phyloP scores from a whole-genome alignment of 2,113 vertebrate species.

The Geococcyx californianus region DNA sequence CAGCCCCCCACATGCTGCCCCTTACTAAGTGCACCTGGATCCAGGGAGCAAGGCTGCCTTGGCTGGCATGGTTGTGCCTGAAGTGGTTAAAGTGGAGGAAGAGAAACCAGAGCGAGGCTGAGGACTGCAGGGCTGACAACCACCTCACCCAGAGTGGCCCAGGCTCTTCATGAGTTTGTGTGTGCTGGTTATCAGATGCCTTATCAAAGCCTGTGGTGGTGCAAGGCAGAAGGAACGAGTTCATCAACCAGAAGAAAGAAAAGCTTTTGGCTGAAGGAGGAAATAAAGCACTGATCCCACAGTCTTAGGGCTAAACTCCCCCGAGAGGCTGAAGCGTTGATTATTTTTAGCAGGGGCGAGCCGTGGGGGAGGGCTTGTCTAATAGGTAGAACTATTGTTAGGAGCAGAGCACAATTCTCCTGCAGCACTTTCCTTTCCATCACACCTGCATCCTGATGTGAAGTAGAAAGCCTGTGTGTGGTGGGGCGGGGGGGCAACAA shows the following conservation, averaged over 20 bases:
- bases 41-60: neutral
- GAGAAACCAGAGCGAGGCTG: neutral
- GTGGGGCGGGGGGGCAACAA: neutral
- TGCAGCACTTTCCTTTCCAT: conserved; percentile 50
- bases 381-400: conserved; percentile 35
- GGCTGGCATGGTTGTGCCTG: neutral
- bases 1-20: neutral
- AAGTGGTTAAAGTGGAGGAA: neutral
- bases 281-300: neutral
- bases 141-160: neutral
- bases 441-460: conserved; percentile 55
- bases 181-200: neutral
- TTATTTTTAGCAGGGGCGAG: conserved; percentile 19
- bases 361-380: conserved; percentile 3
- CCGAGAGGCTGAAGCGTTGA: neutral
- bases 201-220: neutral
- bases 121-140: neutral
- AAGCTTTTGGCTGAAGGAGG: neutral
- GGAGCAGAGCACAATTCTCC: conserved; percentile 8
- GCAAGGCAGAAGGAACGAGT: neutral
- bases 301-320: conserved; percentile 14
- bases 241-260: neutral
- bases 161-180: neutral
- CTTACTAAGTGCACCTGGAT: neutral
- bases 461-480: neutral